Conservation (phyloP, 2,113 vertebrate species). For the Syngnathus scovelli region DNA sequence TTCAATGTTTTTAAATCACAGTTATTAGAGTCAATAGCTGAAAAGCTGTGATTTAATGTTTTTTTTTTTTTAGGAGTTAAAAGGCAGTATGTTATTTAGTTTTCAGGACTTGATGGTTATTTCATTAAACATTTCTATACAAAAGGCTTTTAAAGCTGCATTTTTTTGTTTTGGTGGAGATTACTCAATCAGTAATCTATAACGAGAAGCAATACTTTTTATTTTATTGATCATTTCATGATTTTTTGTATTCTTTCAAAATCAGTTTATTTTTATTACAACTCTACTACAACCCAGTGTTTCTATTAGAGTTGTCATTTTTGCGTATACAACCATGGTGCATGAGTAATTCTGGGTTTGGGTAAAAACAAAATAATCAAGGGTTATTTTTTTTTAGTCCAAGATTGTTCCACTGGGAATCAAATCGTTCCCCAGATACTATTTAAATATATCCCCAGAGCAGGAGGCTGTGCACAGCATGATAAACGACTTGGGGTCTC, state of each 20-base stretch:
- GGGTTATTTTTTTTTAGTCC: background rate
- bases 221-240: background rate
- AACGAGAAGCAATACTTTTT: background rate
- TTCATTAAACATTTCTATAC: background rate
- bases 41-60: background rate
- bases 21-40: background rate
- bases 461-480: background rate
- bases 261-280: background rate
- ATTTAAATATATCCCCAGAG: background rate
- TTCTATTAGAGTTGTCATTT: background rate
- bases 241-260: background rate
- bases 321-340: background rate
- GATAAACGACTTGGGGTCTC: background rate
- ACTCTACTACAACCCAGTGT: background rate
- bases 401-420: background rate
- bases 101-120: background rate
- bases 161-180: too few relatives aligned
- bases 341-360: background rate
- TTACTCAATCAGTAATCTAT: background rate
- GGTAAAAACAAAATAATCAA: background rate
- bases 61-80: background rate
- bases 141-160: background rate
- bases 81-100: background rate
- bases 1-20: background rate
- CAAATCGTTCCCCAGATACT: background rate